A percentile compares a stretch with the other conserved stretches of the same genome.
These are phyloP conservation scores for Anastrepha obliqua DNA, from an alignment of 1,140 invertebrate species.

Conservation along the genomic window DNA sequence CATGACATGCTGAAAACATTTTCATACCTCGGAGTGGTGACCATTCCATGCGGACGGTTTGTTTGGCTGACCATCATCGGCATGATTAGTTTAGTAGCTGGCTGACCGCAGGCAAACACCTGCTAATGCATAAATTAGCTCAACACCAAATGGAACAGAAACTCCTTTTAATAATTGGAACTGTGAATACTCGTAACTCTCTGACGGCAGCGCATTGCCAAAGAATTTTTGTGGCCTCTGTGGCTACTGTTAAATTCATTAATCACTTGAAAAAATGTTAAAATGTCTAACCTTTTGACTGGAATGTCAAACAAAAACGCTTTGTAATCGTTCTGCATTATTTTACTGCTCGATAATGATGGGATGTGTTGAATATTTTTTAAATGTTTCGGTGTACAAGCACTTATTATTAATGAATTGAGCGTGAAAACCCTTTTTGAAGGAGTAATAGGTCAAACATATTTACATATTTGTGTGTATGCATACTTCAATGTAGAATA, in stretches of 20 bases:
- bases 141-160: not conserved
- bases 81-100: constrained; percentile 34
- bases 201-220: not conserved
- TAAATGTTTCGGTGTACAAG: not conserved
- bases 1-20: not conserved
- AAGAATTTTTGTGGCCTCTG: not conserved
- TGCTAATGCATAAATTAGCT: constrained; percentile 51
- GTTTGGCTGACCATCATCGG: not conserved
- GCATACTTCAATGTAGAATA: too few relatives aligned
- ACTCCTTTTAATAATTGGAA: constrained; percentile 29
- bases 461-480: constrained; percentile 8
- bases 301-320: constrained; percentile 50
- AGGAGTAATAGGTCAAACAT: not conserved
- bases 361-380: constrained; percentile 38
- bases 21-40: not conserved
- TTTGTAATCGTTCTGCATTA: constrained; percentile 49
- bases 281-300: constrained; percentile 24
- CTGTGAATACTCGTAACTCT: constrained; percentile 24
- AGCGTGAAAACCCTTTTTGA: constrained; percentile 6
- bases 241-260: constrained; percentile 49
- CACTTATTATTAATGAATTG: constrained; percentile 42
- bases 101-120: constrained; percentile 12
- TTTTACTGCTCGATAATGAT: constrained; percentile 31
- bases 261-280: constrained; percentile 40
- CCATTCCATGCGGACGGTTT: not conserved